Conservation (phyloP, 2,888 invertebrate genomes). For the Noctuana brunneofusca region DNA sequence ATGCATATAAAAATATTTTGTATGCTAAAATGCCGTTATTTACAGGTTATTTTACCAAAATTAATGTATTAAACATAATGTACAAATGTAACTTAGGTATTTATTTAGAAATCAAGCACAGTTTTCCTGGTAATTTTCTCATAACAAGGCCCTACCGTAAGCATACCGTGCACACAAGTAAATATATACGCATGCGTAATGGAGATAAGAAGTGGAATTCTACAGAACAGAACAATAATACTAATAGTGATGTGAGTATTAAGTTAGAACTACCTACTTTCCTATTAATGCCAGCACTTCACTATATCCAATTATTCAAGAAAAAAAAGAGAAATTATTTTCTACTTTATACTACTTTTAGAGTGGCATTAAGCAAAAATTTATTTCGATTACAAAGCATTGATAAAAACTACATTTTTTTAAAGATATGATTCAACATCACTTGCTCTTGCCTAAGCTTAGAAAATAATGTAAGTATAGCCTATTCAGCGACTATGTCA, state of each 20-base stretch:
- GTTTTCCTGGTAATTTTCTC: conserved; percentile 24
- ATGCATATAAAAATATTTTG: conserved; percentile 5
- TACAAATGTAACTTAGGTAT: conserved; percentile 14
- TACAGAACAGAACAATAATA: conserved; percentile 29
- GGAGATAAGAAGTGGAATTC: conserved; percentile 29
- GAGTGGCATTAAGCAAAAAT: conserved; percentile 46
- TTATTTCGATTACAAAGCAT: conserved; percentile 48
- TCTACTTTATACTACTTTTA: conserved; percentile 38
- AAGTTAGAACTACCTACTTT: conserved; percentile 24
- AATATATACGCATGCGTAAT: conserved; percentile 15
- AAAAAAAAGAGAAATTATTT: conserved; percentile 39
- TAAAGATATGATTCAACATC: conserved; percentile 77
- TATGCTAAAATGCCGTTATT: neutral
- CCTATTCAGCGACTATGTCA: conserved; percentile 6
- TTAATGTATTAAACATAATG: conserved; percentile 12
- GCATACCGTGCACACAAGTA: conserved; percentile 9
- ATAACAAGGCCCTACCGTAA: conserved; percentile 14
- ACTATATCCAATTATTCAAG: conserved; percentile 21
- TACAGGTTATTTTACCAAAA: neutral
- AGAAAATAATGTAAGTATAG: conserved; percentile 9
- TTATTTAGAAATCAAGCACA: conserved; percentile 24
- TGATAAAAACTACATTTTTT: conserved; percentile 55
- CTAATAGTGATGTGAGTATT: conserved; percentile 33
- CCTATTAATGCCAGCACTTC: conserved; percentile 28
- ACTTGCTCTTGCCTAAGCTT: conserved; percentile 50